Evolutionary conservation across 2,113 vertebrate species (phyloP).

Genomic region (Chamaea fasciata): DNA sequence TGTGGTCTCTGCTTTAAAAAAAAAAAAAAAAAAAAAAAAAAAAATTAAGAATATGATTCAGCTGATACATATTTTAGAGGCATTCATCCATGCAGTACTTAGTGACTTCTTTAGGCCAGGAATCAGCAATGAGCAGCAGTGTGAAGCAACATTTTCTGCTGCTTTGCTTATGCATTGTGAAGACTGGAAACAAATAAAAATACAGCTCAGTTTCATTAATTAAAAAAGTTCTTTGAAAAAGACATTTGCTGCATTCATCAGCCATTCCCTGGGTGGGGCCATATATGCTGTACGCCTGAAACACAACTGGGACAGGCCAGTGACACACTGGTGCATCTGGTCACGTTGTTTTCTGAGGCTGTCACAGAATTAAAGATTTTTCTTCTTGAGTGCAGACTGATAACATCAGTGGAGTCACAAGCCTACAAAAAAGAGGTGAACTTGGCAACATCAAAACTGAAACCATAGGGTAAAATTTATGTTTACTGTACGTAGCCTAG

Average conservation of each 20-base stretch:
- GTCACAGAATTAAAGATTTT: not conserved
- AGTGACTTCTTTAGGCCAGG: conserved; percentile 6
- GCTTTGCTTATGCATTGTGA: not conserved
- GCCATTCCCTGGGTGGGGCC: not conserved
- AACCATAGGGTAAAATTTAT: not conserved
- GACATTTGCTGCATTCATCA: not conserved
- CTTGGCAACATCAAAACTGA: not conserved
- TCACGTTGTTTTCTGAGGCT: not conserved
- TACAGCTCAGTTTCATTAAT: not conserved
- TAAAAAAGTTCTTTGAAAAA: not conserved
- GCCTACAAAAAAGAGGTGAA: not conserved
- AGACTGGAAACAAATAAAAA: not conserved
- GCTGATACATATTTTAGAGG: not conserved
- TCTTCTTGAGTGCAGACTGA: not conserved
- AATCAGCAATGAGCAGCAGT: not conserved
- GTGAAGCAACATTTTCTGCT: not conserved
- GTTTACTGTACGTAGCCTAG: not conserved
- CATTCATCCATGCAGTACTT: not conserved
- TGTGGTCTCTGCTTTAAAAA: not conserved
- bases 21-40: not conserved
- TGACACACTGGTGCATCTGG: not conserved
- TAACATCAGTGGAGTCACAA: not conserved
- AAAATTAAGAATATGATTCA: not conserved
- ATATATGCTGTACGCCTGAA: not conserved
- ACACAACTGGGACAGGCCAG: not conserved